phyloP scores from a whole-genome alignment of 2,888 invertebrate genomes.

The Drosophila parthenogenetica region DNA sequence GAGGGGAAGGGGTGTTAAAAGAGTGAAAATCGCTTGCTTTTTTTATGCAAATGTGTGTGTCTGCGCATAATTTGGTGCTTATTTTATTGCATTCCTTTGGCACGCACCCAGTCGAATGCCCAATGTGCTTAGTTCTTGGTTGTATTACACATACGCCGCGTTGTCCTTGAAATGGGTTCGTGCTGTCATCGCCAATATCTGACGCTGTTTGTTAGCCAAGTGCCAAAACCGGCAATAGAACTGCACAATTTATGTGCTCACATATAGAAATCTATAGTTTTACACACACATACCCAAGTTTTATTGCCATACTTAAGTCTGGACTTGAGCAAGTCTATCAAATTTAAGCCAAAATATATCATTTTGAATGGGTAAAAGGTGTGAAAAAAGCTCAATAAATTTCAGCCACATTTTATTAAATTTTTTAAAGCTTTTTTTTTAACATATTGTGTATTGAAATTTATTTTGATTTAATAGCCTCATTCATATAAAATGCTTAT shows the following conservation, averaged over 20 bases:
- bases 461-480: not conserved
- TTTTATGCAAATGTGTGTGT: slow-evolving; percentile 61
- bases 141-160: slow-evolving; percentile 43
- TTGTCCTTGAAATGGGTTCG: slow-evolving; percentile 57
- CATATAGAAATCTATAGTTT: slow-evolving; percentile 53
- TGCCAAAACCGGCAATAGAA: slow-evolving; percentile 42
- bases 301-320: slow-evolving; percentile 35
- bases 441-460: not conserved
- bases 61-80: slow-evolving; percentile 61
- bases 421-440: not conserved
- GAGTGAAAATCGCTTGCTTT: slow-evolving; percentile 34
- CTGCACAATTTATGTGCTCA: slow-evolving; percentile 58
- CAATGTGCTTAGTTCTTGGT: slow-evolving; percentile 19
- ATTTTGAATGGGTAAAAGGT: slow-evolving; percentile 8
- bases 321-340: slow-evolving; percentile 33
- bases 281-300: slow-evolving; percentile 25
- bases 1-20: not conserved
- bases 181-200: slow-evolving; percentile 32
- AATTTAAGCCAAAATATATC: slow-evolving; percentile 34
- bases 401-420: not conserved
- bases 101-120: slow-evolving; percentile 46
- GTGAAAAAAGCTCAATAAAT: slow-evolving; percentile 13
- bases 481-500: not conserved
- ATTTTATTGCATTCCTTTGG: slow-evolving; percentile 67
- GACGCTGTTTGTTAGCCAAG: slow-evolving; percentile 42